These are phyloP conservation scores for Odontocolon sp. DNA, from an alignment of 2,888 invertebrate species.

Conservation along the genomic window DNA sequence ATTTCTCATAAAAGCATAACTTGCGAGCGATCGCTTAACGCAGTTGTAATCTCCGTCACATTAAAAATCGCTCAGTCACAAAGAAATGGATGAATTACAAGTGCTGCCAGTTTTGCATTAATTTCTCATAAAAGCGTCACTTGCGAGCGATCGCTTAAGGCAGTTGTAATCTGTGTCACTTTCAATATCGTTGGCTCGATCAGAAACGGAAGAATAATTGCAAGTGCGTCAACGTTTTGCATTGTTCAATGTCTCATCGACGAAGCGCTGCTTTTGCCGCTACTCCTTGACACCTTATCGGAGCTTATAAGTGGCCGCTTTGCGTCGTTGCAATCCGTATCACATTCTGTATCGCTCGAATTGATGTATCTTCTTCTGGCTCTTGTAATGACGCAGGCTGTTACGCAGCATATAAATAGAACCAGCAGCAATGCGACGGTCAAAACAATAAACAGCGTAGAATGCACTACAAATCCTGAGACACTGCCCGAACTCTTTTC, in stretches of 20 bases:
- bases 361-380: conserved; percentile 62
- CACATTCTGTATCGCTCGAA: conserved; percentile 68
- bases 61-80: too few relatives aligned
- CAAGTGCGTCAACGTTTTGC: neutral
- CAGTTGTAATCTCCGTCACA: too few relatives aligned
- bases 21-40: too few relatives aligned
- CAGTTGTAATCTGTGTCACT: too few relatives aligned
- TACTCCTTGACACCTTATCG: conserved; percentile 62
- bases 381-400: conserved; percentile 69
- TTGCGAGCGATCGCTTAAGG: too few relatives aligned
- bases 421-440: conserved; percentile 64
- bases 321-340: conserved; percentile 67
- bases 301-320: conserved; percentile 68
- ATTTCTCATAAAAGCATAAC: too few relatives aligned
- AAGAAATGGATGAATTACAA: too few relatives aligned
- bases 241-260: conserved; percentile 34
- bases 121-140: too few relatives aligned
- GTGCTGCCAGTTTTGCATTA: too few relatives aligned
- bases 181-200: too few relatives aligned
- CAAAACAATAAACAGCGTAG: conserved; percentile 66
- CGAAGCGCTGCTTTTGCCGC: conserved; percentile 47
- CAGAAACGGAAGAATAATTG: too few relatives aligned
- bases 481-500: neutral
- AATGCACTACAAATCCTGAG: conserved; percentile 56
- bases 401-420: conserved; percentile 69